Evolutionary conservation across 2,113 vertebrate species (phyloP), one percentile per base, ranked within the genome.

Genomic region (Strix aluco): DNA sequence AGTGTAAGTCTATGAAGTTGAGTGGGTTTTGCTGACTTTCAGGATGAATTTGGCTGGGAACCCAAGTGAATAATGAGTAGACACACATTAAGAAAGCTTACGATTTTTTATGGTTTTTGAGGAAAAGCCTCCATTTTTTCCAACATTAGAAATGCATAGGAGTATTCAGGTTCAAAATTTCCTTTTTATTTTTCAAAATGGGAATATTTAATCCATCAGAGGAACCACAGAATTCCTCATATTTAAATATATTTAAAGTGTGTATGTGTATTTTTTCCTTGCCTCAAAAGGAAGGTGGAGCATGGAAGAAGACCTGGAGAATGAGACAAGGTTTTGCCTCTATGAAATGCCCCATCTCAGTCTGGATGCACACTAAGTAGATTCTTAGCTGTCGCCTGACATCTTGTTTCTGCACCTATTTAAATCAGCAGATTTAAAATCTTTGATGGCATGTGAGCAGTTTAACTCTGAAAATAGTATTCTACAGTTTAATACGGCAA

Each of bases 1-100:
- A 59, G 61, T 54, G 30, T 30, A 61, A 81, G 73, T 80, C 62
- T 90, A 4, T 80, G 81, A 87, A 94, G 74, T 66, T 70, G 70
- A 77, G 26, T 88, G 74, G 46, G 13, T 82, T 95, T 96, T 91
- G 42, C 81, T 96, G 94, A 82, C 74, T 85, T 91, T 73, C 30
- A 62, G 81, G 66, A 70, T 90, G 46, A 86, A 81, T 88, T 90
- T 92, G 91, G 23, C 79, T 73, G 62, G 70, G 58, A 82, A 91
- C 42, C 55, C 27, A 66, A 78, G 78, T 70, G 91, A 83, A 66
- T 80, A 82, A 59, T 38, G 63, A 71, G 17, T 38, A 73, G 61
- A 71, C 11, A 30, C 11, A 51, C 69, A 61, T 87, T 70, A 86
- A 71, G 59, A 78, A 83, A 83, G 6, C 4, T 62, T 44, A 67